These are phyloP conservation scores for Leptogaster cylindrica DNA, from an alignment of 2,888 invertebrate genomes.

Conservation along the genomic window DNA sequence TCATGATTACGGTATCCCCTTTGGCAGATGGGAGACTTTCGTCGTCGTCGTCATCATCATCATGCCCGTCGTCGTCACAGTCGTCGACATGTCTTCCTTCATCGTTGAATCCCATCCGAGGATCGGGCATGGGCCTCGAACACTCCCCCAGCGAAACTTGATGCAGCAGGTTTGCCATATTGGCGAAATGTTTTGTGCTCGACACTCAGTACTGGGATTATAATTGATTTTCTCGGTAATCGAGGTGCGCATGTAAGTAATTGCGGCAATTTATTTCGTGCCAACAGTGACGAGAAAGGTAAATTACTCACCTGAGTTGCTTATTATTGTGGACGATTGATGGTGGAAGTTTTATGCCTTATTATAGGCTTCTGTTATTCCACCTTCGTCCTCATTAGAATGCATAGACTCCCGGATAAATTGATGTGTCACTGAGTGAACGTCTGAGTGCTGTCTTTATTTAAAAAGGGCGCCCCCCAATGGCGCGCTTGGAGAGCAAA, in stretches of 20 bases:
- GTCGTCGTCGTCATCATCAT: not conserved
- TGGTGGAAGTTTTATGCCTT: slow-evolving; percentile 40
- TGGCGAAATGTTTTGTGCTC: slow-evolving; percentile 25
- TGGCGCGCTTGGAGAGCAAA: not conserved
- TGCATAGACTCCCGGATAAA: slow-evolving; percentile 37
- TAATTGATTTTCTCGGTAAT: slow-evolving; percentile 41
- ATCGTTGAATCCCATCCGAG: not conserved
- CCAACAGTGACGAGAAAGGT: slow-evolving; percentile 40
- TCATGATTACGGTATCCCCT: slow-evolving; percentile 14
- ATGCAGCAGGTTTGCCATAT: no score
- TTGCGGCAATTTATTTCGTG: slow-evolving; percentile 40
- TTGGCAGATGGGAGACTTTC: not conserved
- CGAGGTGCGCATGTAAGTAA: slow-evolving; percentile 43
- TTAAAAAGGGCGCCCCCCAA: slow-evolving; percentile 23
- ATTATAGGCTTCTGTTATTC: slow-evolving; percentile 28
- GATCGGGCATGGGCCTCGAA: not conserved
- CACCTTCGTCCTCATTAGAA: slow-evolving; percentile 39
- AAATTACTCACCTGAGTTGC: slow-evolving; percentile 35
- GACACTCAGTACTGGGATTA: slow-evolving; percentile 17
- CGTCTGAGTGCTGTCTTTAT: slow-evolving; percentile 39
- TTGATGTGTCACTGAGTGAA: slow-evolving; percentile 37
- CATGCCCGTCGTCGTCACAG: no score
- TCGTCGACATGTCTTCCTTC: no score
- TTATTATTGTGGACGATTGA: slow-evolving; percentile 41
- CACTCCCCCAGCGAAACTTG: slow-evolving; percentile 1